Conservation (phyloP, 92 coral and sea anemone species). For the Heteractis magnifica region DNA sequence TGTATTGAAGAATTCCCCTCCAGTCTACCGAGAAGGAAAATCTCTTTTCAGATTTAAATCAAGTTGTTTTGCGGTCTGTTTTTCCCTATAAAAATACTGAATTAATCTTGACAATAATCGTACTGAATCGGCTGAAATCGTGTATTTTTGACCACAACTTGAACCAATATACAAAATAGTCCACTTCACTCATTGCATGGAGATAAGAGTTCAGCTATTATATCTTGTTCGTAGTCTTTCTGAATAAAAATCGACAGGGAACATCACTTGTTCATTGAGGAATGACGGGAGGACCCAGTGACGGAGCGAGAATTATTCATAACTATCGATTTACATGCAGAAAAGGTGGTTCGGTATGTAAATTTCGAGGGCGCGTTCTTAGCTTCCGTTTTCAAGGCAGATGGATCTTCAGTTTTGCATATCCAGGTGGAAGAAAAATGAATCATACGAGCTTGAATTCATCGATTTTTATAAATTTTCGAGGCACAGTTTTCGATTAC, state of each 20-base stretch:
- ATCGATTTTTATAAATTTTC: neutral
- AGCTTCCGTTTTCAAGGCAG: neutral
- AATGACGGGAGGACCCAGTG: neutral
- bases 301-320: neutral
- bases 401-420: neutral
- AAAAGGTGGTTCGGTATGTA: neutral
- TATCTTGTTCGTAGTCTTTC: neutral
- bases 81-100: neutral
- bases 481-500: neutral
- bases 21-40: neutral
- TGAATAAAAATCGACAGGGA: neutral
- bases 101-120: neutral
- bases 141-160: neutral
- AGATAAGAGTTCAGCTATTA: neutral
- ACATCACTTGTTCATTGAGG: neutral
- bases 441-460: neutral
- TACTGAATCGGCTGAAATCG: neutral
- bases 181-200: neutral
- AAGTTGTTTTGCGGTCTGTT: slow-evolving; percentile 11
- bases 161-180: neutral
- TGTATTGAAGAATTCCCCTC: neutral
- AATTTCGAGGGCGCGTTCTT: neutral
- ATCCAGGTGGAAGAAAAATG: neutral
- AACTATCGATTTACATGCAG: neutral
- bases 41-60: neutral